phyloP scores from a whole-genome alignment of 1,140 invertebrate species.

The Neelides sp. region DNA sequence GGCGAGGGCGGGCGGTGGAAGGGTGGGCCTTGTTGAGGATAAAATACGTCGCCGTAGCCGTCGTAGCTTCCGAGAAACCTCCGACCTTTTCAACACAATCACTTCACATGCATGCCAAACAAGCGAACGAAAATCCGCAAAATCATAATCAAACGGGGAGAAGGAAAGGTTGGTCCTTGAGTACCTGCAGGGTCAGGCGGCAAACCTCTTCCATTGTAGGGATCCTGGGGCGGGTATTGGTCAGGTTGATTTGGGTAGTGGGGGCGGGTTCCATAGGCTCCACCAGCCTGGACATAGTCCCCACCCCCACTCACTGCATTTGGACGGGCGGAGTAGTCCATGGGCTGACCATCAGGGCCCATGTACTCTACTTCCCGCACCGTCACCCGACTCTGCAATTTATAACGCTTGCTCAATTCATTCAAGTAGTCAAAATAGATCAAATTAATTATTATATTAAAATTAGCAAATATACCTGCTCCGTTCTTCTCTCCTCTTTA shows the following conservation, averaged over 20 bases:
- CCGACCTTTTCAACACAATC: background rate
- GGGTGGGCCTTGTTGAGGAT: constrained; percentile 8
- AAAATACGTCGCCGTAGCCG: constrained; percentile 17
- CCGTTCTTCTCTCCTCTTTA: background rate
- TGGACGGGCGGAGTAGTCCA: constrained; percentile 34
- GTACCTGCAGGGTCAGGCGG: constrained; percentile 29
- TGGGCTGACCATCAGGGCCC: constrained; percentile 46
- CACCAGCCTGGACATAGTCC: constrained; percentile 25
- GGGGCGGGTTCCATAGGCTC: constrained; percentile 27
- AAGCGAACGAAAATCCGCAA: background rate
- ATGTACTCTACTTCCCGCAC: constrained; percentile 51
- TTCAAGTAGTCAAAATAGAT: background rate
- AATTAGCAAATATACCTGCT: background rate
- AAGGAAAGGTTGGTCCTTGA: background rate
- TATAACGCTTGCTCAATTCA: background rate
- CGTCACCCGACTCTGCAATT: constrained; percentile 36
- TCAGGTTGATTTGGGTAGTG: constrained; percentile 11
- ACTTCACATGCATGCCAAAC: background rate
- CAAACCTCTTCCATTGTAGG: constrained; percentile 25
- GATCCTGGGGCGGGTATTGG: constrained; percentile 26
- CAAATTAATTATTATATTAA: background rate
- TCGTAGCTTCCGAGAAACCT: constrained; percentile 19
- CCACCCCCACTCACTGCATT: constrained; percentile 32
- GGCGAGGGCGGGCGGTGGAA: constrained; percentile 43
- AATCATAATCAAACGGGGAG: background rate